These are phyloP conservation scores for Phenganax stokvisi DNA, from an alignment of 92 coral and sea anemone species.

Conservation along the genomic window DNA sequence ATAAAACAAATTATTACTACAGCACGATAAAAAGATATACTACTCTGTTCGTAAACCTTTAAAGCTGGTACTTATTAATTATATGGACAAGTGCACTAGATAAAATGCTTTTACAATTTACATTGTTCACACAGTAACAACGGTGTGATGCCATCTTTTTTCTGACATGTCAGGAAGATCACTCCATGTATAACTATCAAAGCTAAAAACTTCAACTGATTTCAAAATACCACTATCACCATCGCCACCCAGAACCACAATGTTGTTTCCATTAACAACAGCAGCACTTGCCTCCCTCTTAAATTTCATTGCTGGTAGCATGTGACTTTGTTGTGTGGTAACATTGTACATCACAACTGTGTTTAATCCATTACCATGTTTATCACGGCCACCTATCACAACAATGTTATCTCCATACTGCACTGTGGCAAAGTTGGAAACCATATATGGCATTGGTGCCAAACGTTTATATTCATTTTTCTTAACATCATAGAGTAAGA, in stretches of 20 bases:
- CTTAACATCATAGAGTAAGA: slow-evolving; percentile 11
- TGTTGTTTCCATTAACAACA: slow-evolving; percentile 49
- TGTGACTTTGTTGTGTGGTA: slow-evolving; percentile 69
- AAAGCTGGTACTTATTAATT: too few relatives aligned
- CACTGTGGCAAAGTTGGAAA: slow-evolving; percentile 17
- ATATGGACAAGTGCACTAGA: too few relatives aligned
- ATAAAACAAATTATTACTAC: too few relatives aligned
- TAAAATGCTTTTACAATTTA: too few relatives aligned
- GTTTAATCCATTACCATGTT: slow-evolving; percentile 2
- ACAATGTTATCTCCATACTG: not conserved
- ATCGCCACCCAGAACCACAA: slow-evolving; percentile 80
- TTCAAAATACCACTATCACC: slow-evolving; percentile 60
- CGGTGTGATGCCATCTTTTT: too few relatives aligned
- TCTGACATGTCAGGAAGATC: too few relatives aligned
- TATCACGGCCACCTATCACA: slow-evolving; percentile 13
- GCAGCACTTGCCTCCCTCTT: slow-evolving; percentile 81
- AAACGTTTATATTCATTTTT: slow-evolving; percentile 17
- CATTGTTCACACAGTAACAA: too few relatives aligned
- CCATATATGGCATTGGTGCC: slow-evolving; percentile 20
- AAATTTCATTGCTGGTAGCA: slow-evolving; percentile 66
- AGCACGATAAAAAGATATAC: too few relatives aligned
- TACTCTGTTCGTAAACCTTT: too few relatives aligned
- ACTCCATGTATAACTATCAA: not conserved
- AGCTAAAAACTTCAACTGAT: slow-evolving; percentile 66
- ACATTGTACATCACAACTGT: slow-evolving; percentile 44